Evolutionary conservation across 2,113 vertebrate species (phyloP).

Genomic region (Ophthalmolycus amberensis): DNA sequence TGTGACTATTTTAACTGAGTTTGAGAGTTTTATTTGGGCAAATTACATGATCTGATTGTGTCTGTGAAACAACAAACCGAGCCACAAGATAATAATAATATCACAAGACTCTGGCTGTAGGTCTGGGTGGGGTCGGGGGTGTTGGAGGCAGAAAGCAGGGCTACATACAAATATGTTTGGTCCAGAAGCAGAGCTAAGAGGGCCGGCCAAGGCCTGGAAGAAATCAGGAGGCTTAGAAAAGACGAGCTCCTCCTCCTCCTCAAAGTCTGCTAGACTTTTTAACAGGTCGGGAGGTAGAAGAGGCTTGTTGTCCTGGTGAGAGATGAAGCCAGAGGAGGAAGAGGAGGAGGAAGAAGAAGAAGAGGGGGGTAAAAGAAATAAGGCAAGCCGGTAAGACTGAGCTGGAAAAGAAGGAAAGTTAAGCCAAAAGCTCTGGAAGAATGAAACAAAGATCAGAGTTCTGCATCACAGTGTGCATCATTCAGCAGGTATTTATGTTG

Average conservation of each 20-base stretch:
- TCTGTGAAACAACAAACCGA: too few species aligned
- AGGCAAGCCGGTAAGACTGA: conserved; percentile 58
- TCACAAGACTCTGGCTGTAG: too few species aligned
- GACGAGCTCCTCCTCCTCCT: conserved; percentile 99
- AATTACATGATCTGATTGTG: too few species aligned
- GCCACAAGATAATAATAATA: too few species aligned
- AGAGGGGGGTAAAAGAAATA: conserved; percentile 53
- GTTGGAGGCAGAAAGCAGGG: conserved; percentile 30
- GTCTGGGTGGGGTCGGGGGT: not conserved
- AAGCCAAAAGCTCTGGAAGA: not conserved
- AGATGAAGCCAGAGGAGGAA: conserved; percentile 85
- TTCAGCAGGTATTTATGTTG: too few species aligned
- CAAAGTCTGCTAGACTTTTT: conserved; percentile 99
- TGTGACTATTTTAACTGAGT: too few species aligned
- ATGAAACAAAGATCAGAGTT: too few species aligned
- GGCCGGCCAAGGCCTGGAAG: conserved; percentile 97
- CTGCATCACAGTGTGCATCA: too few species aligned
- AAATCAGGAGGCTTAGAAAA: conserved; percentile 99
- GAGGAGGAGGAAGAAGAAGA: conserved; percentile 59
- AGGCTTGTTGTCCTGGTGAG: conserved; percentile 95
- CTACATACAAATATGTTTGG: conserved; percentile 99
- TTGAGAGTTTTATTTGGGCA: too few species aligned
- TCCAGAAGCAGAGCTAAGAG: conserved; percentile 97
- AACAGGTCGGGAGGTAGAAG: conserved; percentile 99
- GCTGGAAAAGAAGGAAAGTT: conserved; percentile 21